phyloP scores from a whole-genome alignment of 2,888 invertebrate species.

The Mythimna pallens region DNA sequence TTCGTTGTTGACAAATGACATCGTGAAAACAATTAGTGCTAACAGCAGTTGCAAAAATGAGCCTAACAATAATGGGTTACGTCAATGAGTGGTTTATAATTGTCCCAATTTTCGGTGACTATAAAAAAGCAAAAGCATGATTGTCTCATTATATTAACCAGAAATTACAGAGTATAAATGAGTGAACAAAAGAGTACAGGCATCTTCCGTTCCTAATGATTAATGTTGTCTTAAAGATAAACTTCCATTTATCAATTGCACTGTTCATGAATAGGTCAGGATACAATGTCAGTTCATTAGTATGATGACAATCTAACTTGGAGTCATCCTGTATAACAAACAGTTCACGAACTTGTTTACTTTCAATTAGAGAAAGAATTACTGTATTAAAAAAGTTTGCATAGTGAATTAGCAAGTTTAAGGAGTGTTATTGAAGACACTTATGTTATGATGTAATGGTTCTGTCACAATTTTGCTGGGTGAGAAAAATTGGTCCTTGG shows the following conservation, averaged over 20 bases:
- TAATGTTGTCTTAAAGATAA: conserved; percentile 13
- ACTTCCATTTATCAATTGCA: conserved; percentile 26
- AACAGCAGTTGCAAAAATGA: conserved; percentile 24
- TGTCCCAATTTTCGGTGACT: neutral
- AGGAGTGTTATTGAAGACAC: neutral
- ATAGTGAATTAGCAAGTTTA: neutral
- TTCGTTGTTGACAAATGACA: conserved; percentile 10
- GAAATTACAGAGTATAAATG: neutral
- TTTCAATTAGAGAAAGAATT: conserved; percentile 42
- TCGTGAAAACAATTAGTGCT: conserved; percentile 22
- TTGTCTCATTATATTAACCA: neutral
- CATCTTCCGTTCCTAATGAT: conserved; percentile 17
- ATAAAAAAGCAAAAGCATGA: neutral
- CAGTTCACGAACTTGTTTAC: conserved; percentile 35
- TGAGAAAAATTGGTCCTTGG: neutral
- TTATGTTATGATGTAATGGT: conserved; percentile 2
- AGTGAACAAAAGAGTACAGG: neutral
- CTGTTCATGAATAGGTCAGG: conserved; percentile 40
- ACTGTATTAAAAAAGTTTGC: conserved; percentile 25
- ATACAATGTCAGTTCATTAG: conserved; percentile 38
- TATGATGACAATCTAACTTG: conserved; percentile 11
- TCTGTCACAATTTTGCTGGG: neutral
- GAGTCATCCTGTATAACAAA: conserved; percentile 11
- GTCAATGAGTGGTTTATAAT: conserved; percentile 29
- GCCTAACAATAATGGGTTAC: conserved; percentile 4